Conservation (phyloP, 2,888 invertebrate genomes). For the Microctonus aethiopoides region DNA sequence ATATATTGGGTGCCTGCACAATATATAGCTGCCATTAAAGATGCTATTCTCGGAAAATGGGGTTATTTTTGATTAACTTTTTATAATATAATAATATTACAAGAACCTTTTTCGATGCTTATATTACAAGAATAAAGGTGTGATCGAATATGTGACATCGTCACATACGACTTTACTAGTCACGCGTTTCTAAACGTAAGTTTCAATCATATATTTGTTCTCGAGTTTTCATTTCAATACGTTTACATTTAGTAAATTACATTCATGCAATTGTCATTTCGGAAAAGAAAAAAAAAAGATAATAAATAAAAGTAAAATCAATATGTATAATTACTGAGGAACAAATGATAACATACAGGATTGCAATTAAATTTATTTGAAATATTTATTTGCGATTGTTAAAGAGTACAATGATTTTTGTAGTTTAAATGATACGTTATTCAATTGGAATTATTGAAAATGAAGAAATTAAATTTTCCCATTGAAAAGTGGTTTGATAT, state of each 20-base stretch:
- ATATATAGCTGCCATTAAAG: constrained; percentile 90
- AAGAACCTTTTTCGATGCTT: constrained; percentile 27
- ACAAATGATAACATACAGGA: neutral
- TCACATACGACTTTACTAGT: constrained; percentile 62
- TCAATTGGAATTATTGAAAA: too few relatives aligned
- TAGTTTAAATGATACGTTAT: constrained; percentile 21
- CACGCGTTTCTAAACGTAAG: constrained; percentile 61
- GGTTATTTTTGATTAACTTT: constrained; percentile 75
- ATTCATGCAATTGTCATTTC: constrained; percentile 24
- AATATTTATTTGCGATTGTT: constrained; percentile 2
- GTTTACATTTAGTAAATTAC: constrained; percentile 7
- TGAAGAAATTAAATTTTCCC: neutral
- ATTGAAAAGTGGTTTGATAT: too few relatives aligned
- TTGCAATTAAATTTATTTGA: neutral
- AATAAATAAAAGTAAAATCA: neutral
- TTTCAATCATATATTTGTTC: constrained; percentile 57
- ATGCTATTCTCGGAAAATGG: constrained; percentile 89
- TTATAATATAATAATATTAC: constrained; percentile 42
- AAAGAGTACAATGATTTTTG: neutral
- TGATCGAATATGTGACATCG: constrained; percentile 56
- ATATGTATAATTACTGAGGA: neutral
- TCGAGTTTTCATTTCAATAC: constrained; percentile 15
- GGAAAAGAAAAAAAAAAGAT: neutral
- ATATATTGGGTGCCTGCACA: constrained; percentile 95
- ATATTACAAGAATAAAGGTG: constrained; percentile 39